Evolutionary conservation across 2,113 vertebrate genomes (phyloP).

Genomic region (Corydoras sp.): DNA sequence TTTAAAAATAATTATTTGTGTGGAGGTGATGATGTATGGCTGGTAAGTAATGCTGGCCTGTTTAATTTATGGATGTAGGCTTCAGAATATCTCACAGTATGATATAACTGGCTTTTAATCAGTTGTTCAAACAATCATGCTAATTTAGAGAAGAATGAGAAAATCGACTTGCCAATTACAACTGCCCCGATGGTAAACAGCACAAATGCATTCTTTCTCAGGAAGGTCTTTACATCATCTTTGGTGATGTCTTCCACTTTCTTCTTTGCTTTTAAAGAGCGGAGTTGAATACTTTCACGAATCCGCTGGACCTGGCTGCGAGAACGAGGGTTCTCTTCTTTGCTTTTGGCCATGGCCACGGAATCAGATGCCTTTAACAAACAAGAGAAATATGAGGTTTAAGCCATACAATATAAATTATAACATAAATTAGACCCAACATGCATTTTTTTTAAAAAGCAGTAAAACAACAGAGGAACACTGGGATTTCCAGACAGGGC

Average conservation of each 20-base stretch:
- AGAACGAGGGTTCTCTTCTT: constrained; percentile 67
- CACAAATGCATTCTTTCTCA: constrained; percentile 90
- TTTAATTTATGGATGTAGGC: too few relatives aligned
- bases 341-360: constrained; percentile 69
- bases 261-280: constrained; percentile 88
- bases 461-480: too few relatives aligned
- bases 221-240: constrained; percentile 83
- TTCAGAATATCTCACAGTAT: too few relatives aligned
- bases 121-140: too few relatives aligned
- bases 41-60: too few relatives aligned
- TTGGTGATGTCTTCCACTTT: constrained; percentile 91
- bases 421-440: too few relatives aligned
- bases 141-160: background rate
- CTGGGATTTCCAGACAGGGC: background rate
- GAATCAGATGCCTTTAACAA: background rate
- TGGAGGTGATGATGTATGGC: too few relatives aligned
- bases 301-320: constrained; percentile 81
- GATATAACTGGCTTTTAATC: too few relatives aligned
- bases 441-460: too few relatives aligned
- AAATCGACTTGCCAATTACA: constrained; percentile 75
- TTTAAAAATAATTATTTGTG: background rate
- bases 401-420: too few relatives aligned
- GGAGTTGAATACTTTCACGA: constrained; percentile 84
- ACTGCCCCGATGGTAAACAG: constrained; percentile 88
- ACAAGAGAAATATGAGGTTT: background rate